These are phyloP conservation scores for Xyliphius kryptos DNA, from an alignment of 2,113 vertebrate species.

Conservation along the genomic window DNA sequence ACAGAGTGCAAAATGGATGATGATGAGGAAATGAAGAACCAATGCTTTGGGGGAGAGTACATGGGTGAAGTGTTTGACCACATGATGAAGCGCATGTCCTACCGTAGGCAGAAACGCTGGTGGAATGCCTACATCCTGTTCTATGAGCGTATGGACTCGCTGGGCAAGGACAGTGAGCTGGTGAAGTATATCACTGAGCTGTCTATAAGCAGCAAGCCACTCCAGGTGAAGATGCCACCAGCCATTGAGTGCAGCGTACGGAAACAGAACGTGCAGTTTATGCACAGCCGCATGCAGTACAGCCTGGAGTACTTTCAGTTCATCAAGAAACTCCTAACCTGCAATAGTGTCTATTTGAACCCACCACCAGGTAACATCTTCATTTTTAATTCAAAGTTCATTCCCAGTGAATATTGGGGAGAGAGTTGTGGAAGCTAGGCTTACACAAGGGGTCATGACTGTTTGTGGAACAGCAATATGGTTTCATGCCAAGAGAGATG, in stretches of 20 bases:
- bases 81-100: constrained; percentile 99
- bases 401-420: too few species aligned
- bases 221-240: constrained; percentile 95
- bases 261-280: constrained; percentile 98
- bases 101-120: constrained; percentile 96
- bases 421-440: too few species aligned
- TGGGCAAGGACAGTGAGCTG: constrained; percentile 90
- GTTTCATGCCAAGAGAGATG: too few species aligned
- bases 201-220: constrained; percentile 79
- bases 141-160: constrained; percentile 96
- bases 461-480: too few species aligned
- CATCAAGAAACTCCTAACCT: constrained; percentile 98
- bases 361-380: constrained; percentile 96
- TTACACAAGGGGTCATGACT: too few species aligned
- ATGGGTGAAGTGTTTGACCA: constrained; percentile 99
- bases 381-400: too few species aligned
- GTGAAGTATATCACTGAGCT: constrained; percentile 94
- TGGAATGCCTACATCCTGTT: constrained; percentile 99
- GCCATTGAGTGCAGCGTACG: constrained; percentile 96
- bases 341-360: constrained; percentile 97
- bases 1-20: constrained; percentile 99
- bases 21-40: constrained; percentile 99
- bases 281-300: constrained; percentile 99
- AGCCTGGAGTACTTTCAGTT: constrained; percentile 99
- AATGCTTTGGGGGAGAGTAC: constrained; percentile 97